These are phyloP conservation scores for Monochamus alternatus DNA, from an alignment of 2,888 invertebrate species.

Conservation along the genomic window DNA sequence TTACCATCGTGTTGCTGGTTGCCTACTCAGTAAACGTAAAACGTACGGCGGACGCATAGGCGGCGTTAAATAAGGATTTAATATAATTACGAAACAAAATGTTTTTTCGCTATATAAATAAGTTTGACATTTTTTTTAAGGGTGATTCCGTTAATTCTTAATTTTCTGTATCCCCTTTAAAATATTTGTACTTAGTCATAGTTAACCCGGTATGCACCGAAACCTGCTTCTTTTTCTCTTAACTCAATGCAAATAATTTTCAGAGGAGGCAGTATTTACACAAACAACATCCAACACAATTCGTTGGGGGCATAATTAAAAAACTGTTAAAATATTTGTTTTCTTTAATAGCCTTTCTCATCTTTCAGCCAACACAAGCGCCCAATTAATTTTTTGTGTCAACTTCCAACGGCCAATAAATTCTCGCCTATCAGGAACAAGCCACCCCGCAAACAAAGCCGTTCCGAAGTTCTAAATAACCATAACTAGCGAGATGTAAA, in stretches of 20 bases:
- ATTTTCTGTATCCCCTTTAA: too few species aligned
- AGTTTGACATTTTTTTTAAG: too few species aligned
- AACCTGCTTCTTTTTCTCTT: background rate
- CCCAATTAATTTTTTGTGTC: constrained; percentile 12
- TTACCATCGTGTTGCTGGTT: too few species aligned
- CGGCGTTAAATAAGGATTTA: too few species aligned
- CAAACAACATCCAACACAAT: background rate
- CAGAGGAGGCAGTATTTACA: background rate
- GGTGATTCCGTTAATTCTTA: too few species aligned
- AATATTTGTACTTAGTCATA: too few species aligned
- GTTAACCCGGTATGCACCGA: too few species aligned
- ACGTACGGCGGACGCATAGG: too few species aligned
- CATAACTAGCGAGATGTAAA: background rate
- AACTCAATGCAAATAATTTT: background rate
- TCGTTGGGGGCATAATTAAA: background rate
- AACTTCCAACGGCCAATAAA: background rate
- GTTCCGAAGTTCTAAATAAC: constrained; percentile 2
- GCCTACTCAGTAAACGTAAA: too few species aligned
- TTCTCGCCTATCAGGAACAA: background rate
- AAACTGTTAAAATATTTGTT: constrained; percentile 8
- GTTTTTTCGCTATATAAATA: too few species aligned
- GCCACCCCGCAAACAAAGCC: constrained; percentile 9
- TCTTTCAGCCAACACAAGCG: background rate
- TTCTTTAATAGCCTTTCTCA: background rate
- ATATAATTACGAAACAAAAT: too few species aligned